Conservation (phyloP, 2,888 invertebrate species). For the Heliothis peltigera region DNA sequence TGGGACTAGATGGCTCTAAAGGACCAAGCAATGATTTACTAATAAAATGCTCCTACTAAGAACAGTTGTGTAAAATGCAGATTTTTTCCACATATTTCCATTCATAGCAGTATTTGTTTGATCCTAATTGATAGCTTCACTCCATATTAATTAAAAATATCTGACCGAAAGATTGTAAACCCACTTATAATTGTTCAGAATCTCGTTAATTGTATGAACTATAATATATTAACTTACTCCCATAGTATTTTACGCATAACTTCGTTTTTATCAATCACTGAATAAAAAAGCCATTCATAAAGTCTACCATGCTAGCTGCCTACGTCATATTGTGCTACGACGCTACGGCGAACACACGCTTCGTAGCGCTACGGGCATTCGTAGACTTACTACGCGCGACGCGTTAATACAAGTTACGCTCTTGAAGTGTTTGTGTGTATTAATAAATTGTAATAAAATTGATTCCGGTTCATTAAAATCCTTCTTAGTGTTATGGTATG, state of each 20-base stretch:
- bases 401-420: constrained; percentile 25
- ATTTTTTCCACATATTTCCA: neutral
- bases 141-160: neutral
- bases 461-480: neutral
- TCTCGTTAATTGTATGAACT: neutral
- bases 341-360: constrained; percentile 71
- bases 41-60: no score
- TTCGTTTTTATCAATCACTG: constrained; percentile 2
- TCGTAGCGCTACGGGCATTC: constrained; percentile 63
- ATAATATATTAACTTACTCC: neutral
- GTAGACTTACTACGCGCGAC: constrained; percentile 53
- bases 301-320: constrained; percentile 13
- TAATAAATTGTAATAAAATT: constrained; percentile 4
- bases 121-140: neutral
- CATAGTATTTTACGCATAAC: neutral
- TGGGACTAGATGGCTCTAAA: no score
- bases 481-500: constrained; percentile 6
- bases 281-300: constrained; percentile 12
- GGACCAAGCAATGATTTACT: no score
- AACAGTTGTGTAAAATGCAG: no score
- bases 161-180: neutral
- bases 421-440: constrained; percentile 1
- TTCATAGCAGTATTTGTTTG: neutral
- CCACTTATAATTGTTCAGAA: no score
- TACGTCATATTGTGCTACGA: constrained; percentile 69